These are phyloP conservation scores for Corticium candelabrum DNA, from an alignment of 37 sponge, comb jelly and placozoan genomes.

Conservation along the genomic window DNA sequence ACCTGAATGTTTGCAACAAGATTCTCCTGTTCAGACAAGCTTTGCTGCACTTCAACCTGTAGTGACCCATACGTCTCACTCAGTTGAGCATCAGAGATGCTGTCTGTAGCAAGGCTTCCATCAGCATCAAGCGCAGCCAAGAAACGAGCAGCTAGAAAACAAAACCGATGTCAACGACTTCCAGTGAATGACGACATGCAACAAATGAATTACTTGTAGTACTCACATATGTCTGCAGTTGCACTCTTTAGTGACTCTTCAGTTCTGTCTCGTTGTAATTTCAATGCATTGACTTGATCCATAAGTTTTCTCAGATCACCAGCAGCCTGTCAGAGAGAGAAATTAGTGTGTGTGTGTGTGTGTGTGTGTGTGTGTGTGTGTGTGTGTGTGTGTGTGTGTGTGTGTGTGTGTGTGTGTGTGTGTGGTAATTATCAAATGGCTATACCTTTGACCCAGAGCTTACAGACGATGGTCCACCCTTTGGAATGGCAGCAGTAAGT, in stretches of 20 bases:
- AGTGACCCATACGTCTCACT: constrained; percentile 38
- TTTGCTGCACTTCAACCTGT: constrained; percentile 50
- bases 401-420: too few species aligned
- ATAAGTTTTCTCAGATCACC: constrained; percentile 56
- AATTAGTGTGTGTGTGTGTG: not conserved
- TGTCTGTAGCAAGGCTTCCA: constrained; percentile 64
- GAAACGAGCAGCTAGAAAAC: constrained; percentile 57
- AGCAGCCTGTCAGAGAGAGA: constrained; percentile 35
- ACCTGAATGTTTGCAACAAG: not conserved
- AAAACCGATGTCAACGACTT: not conserved
- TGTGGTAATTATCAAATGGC: not conserved
- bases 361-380: too few species aligned
- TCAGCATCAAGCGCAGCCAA: constrained; percentile 57
- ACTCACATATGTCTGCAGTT: constrained; percentile 49
- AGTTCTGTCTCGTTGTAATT: constrained; percentile 69
- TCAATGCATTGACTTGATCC: constrained; percentile 74
- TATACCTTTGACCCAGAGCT: not conserved
- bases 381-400: too few species aligned
- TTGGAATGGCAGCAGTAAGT: not conserved
- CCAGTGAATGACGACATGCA: not conserved
- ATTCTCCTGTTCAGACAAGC: not conserved
- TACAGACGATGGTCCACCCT: not conserved
- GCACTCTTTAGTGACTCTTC: constrained; percentile 54
- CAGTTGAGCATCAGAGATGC: constrained; percentile 65
- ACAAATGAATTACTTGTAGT: not conserved